These are phyloP conservation scores for Aeoliscus strigatus DNA, from an alignment of 2,797 vertebrate species.

Conservation along the genomic window DNA sequence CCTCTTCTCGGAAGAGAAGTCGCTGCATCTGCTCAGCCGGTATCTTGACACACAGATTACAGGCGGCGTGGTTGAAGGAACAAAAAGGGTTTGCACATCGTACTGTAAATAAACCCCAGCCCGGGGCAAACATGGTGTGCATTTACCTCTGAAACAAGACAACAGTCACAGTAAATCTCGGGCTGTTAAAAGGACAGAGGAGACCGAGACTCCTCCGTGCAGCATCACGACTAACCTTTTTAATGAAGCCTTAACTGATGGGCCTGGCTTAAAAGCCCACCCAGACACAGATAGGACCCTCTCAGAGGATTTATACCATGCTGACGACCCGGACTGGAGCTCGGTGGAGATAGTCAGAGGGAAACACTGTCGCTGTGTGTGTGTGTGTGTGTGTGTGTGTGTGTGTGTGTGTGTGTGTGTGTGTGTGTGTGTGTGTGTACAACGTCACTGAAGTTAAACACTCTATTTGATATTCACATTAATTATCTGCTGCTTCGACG, in stretches of 20 bases:
- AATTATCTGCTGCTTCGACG: slow-evolving; percentile 27
- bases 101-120: slow-evolving; percentile 58
- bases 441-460: slow-evolving; percentile 19
- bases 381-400: too few species aligned
- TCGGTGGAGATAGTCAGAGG: slow-evolving; percentile 27
- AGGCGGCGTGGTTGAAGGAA: slow-evolving; percentile 22
- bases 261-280: slow-evolving; percentile 71
- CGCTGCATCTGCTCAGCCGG: slow-evolving; percentile 48
- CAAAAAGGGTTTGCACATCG: slow-evolving; percentile 23
- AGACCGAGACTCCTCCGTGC: slow-evolving; percentile 46
- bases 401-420: too few species aligned
- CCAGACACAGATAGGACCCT: slow-evolving; percentile 65
- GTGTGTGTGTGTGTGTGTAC: too few species aligned
- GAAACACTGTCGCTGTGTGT: slow-evolving; percentile 30
- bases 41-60: slow-evolving; percentile 66
- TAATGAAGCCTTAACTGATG: slow-evolving; percentile 80
- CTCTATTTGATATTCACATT: too few species aligned
- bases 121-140: slow-evolving; percentile 58
- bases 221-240: slow-evolving; percentile 61
- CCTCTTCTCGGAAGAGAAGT: slow-evolving; percentile 34
- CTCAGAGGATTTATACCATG: slow-evolving; percentile 60
- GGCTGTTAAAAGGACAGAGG: slow-evolving; percentile 54
- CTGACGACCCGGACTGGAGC: slow-evolving; percentile 42
- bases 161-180: slow-evolving; percentile 57
- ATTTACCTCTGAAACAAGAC: slow-evolving; percentile 61